Base-by-base conservation (phyloP, 1,140 invertebrate genomes). In the Latrodectus geometricus region DNA sequence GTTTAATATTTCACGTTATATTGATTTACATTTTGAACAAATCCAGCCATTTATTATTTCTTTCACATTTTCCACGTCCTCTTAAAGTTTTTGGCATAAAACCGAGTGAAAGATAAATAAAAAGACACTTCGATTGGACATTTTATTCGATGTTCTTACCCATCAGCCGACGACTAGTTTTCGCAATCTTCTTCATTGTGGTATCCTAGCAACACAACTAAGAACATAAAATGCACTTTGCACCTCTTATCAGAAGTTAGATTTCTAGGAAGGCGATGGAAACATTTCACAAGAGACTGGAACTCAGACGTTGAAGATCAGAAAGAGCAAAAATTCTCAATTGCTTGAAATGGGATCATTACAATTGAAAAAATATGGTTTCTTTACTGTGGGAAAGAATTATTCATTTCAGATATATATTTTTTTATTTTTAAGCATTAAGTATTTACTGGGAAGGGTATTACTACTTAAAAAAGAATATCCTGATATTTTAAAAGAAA, bases 171-270 rank as follows among this genome's bases (percentile, higher is more conserved):
- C 11, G 21, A 81, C 21, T 49, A 81, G 69, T 49, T 72, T 66
- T 61, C 35, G 35, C 17, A 66, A 23, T 69, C 49, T 54, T 72
- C 54, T 68, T 70, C 50, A 70, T 69, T 81, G 79, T 50, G 66
- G 79, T 81, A 70, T 23, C 79, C 79, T 81, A 81, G 79, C 79
- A 81, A 81, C 79, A 70, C 20, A 66, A 54, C 21, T 50, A 68
- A 20, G 68, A 81, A 72, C 66, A 21, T 72, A 72, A 81, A 81
- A 81, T 70, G 68, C 79, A 81, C 66, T 70, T 81, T 81, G 79
- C 79, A 81, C 79, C 79, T 81, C 70, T 81, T 81, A 81, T 72
- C 68, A 66, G 20, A 48, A 81, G 68, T 70, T 81, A 72, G 79
- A 79, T 79, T 79, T 79, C 69, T 17, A 48, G 20, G 49, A 23